These are phyloP conservation scores for Hydrochoerus hydrochaeris DNA, from an alignment of 2,113 vertebrate species.

Conservation along the genomic window DNA sequence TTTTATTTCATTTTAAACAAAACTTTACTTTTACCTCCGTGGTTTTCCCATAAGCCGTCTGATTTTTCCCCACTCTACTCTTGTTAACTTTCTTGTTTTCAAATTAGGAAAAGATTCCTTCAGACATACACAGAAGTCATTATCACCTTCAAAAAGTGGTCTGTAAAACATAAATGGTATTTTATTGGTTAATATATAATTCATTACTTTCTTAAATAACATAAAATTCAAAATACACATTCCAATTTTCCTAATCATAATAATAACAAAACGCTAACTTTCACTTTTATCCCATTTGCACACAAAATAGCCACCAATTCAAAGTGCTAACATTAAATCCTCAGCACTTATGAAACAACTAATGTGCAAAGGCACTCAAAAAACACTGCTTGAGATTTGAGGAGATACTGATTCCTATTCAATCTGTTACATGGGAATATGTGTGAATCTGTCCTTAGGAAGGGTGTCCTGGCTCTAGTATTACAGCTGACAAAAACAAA, in stretches of 20 bases:
- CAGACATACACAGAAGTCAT: constrained; percentile 99
- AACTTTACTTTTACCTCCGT: constrained; percentile 89
- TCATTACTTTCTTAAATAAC: constrained; percentile 22
- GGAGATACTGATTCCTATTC: background rate
- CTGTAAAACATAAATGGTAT: constrained; percentile 86
- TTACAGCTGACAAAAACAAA: background rate
- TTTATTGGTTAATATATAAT: constrained; percentile 54
- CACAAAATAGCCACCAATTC: background rate
- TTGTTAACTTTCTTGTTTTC: constrained; percentile 97
- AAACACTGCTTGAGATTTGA: background rate
- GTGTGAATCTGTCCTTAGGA: background rate
- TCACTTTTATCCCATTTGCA: background rate
- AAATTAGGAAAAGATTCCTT: constrained; percentile 98
- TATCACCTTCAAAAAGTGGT: constrained; percentile 99
- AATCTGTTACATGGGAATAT: background rate
- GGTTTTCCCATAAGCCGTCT: constrained; percentile 98
- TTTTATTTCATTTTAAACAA: constrained; percentile 48
- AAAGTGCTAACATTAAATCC: background rate
- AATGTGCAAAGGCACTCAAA: background rate
- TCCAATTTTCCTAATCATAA: background rate
- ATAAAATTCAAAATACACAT: constrained; percentile 51
- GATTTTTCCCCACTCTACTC: constrained; percentile 99
- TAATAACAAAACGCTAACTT: constrained; percentile 22
- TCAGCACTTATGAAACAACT: constrained; percentile 49
- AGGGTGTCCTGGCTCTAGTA: background rate